phyloP scores from a whole-genome alignment of 2,888 invertebrate species.

The Abscondita cerata region DNA sequence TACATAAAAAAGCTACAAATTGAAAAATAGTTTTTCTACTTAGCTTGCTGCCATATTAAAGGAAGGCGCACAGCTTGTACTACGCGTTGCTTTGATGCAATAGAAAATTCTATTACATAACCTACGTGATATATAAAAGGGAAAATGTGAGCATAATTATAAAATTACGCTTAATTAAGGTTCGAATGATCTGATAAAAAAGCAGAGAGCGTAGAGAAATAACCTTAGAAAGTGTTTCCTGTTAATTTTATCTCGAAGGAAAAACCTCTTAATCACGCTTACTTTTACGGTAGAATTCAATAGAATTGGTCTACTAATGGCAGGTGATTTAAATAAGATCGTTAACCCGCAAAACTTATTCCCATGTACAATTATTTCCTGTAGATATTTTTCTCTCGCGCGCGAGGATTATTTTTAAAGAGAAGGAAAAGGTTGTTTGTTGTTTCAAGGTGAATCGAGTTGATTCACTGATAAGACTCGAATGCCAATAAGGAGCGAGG shows the following conservation, averaged over 20 bases:
- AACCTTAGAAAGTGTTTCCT: constrained; percentile 40
- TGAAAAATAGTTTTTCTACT: too few species aligned
- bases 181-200: constrained; percentile 30
- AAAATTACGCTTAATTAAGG: constrained; percentile 21
- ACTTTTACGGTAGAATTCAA: constrained; percentile 35
- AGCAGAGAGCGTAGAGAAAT: constrained; percentile 33
- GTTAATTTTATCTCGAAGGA: constrained; percentile 36
- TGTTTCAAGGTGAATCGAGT: constrained; percentile 26
- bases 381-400: not conserved
- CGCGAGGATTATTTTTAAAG: not conserved
- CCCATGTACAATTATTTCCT: constrained; percentile 29
- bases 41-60: too few species aligned
- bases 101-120: not conserved
- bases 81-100: constrained; percentile 3
- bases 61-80: too few species aligned
- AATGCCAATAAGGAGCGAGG: constrained; percentile 26
- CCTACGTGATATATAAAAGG: too few species aligned
- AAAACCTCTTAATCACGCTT: constrained; percentile 36
- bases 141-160: constrained; percentile 10
- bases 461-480: constrained; percentile 39
- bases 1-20: too few species aligned
- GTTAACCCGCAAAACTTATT: constrained; percentile 32
- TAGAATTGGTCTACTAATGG: constrained; percentile 32
- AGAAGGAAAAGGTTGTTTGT: constrained; percentile 19
- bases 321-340: constrained; percentile 37